phyloP scores from a whole-genome alignment of 2,113 vertebrate genomes.

The Motacilla alba region DNA sequence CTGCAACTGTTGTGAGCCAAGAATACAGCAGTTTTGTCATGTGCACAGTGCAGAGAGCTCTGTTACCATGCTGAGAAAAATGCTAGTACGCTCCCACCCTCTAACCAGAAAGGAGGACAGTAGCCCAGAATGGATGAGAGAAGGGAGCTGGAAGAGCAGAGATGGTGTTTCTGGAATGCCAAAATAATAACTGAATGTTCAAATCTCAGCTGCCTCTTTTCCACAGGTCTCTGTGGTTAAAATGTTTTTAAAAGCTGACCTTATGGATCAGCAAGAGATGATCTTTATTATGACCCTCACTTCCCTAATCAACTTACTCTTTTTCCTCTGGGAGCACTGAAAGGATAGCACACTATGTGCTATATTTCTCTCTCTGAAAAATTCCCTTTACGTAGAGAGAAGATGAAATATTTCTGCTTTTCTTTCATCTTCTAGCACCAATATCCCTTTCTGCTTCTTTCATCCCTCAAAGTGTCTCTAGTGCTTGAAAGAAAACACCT shows the following conservation, averaged over 20 bases:
- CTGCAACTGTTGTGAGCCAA: neutral
- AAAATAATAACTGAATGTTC: neutral
- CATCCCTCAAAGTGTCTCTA: neutral
- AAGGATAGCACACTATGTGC: neutral
- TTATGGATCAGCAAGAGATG: neutral
- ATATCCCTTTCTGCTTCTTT: neutral
- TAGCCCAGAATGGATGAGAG: neutral
- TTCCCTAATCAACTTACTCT: neutral
- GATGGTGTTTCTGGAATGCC: neutral
- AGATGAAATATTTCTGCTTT: neutral
- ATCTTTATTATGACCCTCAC: neutral
- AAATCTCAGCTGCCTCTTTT: neutral
- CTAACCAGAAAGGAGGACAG: neutral
- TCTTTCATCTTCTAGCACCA: conserved; percentile 1
- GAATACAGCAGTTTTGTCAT: neutral
- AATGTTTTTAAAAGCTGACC: neutral
- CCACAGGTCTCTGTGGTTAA: neutral
- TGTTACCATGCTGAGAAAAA: neutral
- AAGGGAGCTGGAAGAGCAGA: neutral
- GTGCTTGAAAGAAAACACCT: neutral
- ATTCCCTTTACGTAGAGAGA: neutral
- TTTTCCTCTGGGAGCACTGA: neutral
- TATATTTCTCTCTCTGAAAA: neutral
- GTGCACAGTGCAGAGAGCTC: neutral
- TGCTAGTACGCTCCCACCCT: neutral